A percentile compares a stretch with the other conserved stretches of the same genome.
Evolutionary conservation across 2,888 invertebrate species (phyloP).

Genomic region (Baronia brevicornis): DNA sequence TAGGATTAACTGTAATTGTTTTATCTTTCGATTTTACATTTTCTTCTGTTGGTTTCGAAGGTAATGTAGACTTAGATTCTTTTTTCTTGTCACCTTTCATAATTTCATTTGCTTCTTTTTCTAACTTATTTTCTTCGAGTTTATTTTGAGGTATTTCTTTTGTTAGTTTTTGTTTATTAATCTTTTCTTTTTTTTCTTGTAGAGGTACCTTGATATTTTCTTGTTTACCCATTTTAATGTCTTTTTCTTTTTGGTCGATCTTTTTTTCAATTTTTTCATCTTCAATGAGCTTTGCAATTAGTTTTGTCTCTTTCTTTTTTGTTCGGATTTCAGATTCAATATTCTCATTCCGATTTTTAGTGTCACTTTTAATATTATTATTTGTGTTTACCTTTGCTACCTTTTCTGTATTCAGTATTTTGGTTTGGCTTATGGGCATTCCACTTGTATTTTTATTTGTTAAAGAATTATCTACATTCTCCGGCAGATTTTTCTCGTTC

Average conservation of each 20-base stretch:
- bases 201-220: slow-evolving; percentile 16
- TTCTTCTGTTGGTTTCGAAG: background rate
- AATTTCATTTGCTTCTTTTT: slow-evolving; percentile 6
- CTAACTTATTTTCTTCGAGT: background rate
- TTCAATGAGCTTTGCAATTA: slow-evolving; percentile 5
- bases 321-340: slow-evolving; percentile 7
- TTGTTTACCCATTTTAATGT: slow-evolving; percentile 2
- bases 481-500: slow-evolving; percentile 21
- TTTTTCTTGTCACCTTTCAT: slow-evolving; percentile 6
- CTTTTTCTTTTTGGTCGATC: slow-evolving; percentile 1
- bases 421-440: slow-evolving; percentile 13
- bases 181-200: background rate
- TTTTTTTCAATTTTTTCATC: slow-evolving; percentile 12
- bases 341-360: slow-evolving; percentile 11
- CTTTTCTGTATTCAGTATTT: slow-evolving; percentile 8
- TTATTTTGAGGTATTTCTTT: slow-evolving; percentile 1
- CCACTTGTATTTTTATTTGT: background rate
- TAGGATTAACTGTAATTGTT: slow-evolving; percentile 19
- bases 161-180: too few relatives aligned
- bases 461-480: too few relatives aligned
- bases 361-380: slow-evolving; percentile 12
- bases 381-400: slow-evolving; percentile 10
- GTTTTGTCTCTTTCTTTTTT: slow-evolving; percentile 9
- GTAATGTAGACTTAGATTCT: too few relatives aligned
- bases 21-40: slow-evolving; percentile 15